Conservation (phyloP, 2,888 invertebrate genomes). For the Xylocampa areola region DNA sequence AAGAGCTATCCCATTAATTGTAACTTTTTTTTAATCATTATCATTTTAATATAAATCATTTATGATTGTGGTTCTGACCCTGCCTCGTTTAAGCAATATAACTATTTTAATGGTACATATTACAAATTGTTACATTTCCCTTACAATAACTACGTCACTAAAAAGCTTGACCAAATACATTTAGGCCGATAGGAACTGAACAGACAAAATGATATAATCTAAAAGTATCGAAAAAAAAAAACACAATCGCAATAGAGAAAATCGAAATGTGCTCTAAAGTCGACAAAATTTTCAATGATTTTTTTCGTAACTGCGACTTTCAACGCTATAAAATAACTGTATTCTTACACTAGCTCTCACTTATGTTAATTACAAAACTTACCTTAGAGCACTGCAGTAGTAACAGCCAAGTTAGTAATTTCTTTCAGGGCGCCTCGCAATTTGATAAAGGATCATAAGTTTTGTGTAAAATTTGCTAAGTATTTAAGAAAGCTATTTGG, state of each 20-base stretch:
- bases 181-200: slow-evolving; percentile 89
- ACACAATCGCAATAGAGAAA: slow-evolving; percentile 64
- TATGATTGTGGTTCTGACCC: slow-evolving; percentile 87
- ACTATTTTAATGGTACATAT: slow-evolving; percentile 81
- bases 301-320: slow-evolving; percentile 56
- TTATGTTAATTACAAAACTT: slow-evolving; percentile 82
- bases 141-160: slow-evolving; percentile 71
- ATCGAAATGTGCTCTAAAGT: slow-evolving; percentile 72
- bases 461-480: slow-evolving; percentile 3
- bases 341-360: slow-evolving; percentile 78
- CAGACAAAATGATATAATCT: slow-evolving; percentile 61
- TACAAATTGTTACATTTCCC: slow-evolving; percentile 73
- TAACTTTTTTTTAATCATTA: slow-evolving; percentile 68
- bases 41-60: slow-evolving; percentile 73
- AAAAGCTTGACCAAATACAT: slow-evolving; percentile 81
- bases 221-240: slow-evolving; percentile 66
- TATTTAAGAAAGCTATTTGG: slow-evolving; percentile 1
- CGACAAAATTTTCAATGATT: slow-evolving; percentile 56
- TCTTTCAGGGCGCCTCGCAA: slow-evolving; percentile 62
- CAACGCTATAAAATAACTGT: slow-evolving; percentile 65
- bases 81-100: slow-evolving; percentile 88
- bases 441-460: slow-evolving; percentile 24
- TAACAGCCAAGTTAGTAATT: slow-evolving; percentile 74
- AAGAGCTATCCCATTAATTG: slow-evolving; percentile 80
- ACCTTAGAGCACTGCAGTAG: slow-evolving; percentile 72